phyloP scores from a whole-genome alignment of 2,797 vertebrate species.

The Eptatretus atami region DNA sequence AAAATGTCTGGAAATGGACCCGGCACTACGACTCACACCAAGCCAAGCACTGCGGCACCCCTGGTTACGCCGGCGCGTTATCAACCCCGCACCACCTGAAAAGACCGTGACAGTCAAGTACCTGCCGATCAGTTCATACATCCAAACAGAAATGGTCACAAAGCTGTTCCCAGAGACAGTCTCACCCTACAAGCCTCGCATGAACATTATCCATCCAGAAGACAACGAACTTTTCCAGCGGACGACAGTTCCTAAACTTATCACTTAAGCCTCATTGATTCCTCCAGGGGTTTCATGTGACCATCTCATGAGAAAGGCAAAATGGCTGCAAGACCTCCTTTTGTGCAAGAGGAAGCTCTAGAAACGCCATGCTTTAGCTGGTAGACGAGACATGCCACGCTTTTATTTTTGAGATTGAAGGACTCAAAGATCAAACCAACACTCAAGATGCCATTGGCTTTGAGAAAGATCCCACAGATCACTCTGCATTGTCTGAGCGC shows the following conservation, averaged over 20 bases:
- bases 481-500: too few relatives aligned
- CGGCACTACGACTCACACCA: not conserved
- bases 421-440: too few relatives aligned
- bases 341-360: too few relatives aligned
- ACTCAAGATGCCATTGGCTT: too few relatives aligned
- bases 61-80: not conserved
- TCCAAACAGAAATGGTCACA: constrained; percentile 1
- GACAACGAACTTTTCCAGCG: not conserved
- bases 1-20: constrained; percentile 2
- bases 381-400: too few relatives aligned
- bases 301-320: too few relatives aligned
- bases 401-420: too few relatives aligned
- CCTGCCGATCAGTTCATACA: not conserved
- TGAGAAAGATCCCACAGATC: too few relatives aligned
- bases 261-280: not conserved
- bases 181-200: not conserved
- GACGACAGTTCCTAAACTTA: constrained; percentile 1
- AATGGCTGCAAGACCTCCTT: too few relatives aligned
- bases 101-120: constrained; percentile 14
- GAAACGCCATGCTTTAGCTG: too few relatives aligned
- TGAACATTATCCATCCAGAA: constrained; percentile 1
- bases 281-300: too few relatives aligned
- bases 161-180: not conserved
- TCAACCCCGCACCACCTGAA: constrained; percentile 14
- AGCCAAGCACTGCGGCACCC: constrained; percentile 4